Percentiles rank a stretch among this genome's conserved stretches.
Evolutionary conservation across 2,888 invertebrate species (phyloP).

Genomic region (Pegoplata infirma): DNA sequence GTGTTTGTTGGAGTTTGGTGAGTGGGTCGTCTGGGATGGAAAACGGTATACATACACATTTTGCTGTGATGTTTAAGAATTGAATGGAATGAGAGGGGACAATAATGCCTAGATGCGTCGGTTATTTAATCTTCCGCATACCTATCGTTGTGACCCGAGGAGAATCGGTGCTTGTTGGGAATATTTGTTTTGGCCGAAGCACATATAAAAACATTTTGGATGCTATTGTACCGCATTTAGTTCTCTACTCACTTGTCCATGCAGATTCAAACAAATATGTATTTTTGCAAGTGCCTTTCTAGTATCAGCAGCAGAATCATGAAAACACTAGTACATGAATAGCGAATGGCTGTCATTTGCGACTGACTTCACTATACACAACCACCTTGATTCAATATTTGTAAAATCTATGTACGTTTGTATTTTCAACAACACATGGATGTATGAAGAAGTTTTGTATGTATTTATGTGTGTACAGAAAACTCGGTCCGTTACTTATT

Average conservation of each 20-base stretch:
- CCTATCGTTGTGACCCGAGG: conserved; percentile 69
- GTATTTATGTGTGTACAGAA: conserved; percentile 11
- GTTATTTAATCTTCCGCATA: conserved; percentile 69
- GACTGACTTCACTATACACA: conserved; percentile 23
- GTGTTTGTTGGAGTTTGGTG: background rate
- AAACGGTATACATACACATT: conserved; percentile 9
- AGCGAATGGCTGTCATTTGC: conserved; percentile 18
- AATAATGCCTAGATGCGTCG: conserved; percentile 61
- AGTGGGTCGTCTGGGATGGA: conserved; percentile 36
- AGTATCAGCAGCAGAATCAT: conserved; percentile 5
- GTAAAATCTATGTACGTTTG: conserved; percentile 39
- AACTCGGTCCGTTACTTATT: conserved; percentile 46
- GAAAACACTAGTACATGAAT: background rate
- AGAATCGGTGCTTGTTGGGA: conserved; percentile 64
- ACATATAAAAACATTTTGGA: conserved; percentile 35
- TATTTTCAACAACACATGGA: background rate
- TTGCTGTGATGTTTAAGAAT: background rate
- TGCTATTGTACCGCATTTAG: background rate
- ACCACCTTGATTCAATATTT: conserved; percentile 68
- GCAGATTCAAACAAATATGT: conserved; percentile 34
- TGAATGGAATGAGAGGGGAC: conserved; percentile 32
- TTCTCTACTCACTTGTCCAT: conserved; percentile 23
- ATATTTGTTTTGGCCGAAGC: conserved; percentile 62
- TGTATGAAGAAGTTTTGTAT: too few relatives aligned
- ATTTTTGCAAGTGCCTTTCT: background rate